Conservation (phyloP, 2,797 vertebrate genomes). For the Hydrophis major region DNA sequence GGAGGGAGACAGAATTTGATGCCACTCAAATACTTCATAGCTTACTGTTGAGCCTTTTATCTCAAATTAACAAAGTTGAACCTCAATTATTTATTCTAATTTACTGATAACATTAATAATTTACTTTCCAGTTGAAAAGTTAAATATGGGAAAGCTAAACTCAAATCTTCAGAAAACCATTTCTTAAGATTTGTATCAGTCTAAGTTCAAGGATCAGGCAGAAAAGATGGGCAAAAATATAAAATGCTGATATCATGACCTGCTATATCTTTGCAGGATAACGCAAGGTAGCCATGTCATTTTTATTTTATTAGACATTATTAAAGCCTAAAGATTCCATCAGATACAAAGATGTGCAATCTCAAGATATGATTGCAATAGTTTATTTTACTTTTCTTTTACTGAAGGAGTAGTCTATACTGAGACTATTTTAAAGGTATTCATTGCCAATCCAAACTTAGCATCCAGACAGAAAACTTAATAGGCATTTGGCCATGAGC, state of each 20-base stretch:
- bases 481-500: neutral
- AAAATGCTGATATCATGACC: conserved; percentile 11
- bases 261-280: neutral
- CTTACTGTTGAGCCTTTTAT: neutral
- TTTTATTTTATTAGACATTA: neutral
- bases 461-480: neutral
- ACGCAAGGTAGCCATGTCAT: neutral
- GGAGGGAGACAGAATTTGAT: neutral
- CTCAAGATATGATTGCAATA: neutral
- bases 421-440: neutral
- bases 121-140: conserved; percentile 12
- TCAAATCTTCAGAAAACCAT: conserved; percentile 15
- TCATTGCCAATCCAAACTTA: neutral
- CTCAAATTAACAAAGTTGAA: neutral
- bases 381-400: neutral
- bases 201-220: conserved; percentile 9
- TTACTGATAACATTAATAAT: neutral
- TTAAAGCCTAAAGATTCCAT: neutral
- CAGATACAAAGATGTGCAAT: neutral
- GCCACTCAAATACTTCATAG: neutral
- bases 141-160: neutral
- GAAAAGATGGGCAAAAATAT: conserved; percentile 11
- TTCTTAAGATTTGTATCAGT: neutral
- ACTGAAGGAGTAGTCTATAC: neutral
- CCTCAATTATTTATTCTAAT: neutral